These are phyloP conservation scores for Drosophila hawaiiensis DNA, from an alignment of 2,888 invertebrate species.

Conservation along the genomic window DNA sequence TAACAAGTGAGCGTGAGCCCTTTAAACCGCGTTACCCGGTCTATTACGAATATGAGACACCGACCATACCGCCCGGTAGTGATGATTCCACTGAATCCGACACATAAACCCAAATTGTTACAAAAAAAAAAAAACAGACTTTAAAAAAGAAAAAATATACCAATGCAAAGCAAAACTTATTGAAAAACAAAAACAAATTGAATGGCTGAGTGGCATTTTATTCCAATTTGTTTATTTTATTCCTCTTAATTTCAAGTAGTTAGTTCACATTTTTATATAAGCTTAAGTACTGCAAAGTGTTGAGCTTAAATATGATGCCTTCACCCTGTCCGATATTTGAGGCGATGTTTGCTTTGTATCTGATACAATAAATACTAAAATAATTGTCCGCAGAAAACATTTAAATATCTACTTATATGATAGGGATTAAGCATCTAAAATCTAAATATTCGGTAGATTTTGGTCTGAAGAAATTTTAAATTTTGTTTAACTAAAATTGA, in stretches of 20 bases:
- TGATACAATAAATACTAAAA: background rate
- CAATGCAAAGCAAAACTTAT: constrained; percentile 43
- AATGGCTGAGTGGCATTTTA: constrained; percentile 80
- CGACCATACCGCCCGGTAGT: constrained; percentile 85
- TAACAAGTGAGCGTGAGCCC: constrained; percentile 81
- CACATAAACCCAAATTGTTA: constrained; percentile 70
- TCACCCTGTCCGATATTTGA: constrained; percentile 31
- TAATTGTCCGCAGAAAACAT: constrained; percentile 17
- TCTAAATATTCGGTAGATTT: background rate
- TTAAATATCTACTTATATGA: background rate
- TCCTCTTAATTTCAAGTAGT: constrained; percentile 63
- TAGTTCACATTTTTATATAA: constrained; percentile 43
- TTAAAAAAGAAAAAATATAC: constrained; percentile 28
- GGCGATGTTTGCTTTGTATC: background rate
- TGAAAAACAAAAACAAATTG: constrained; percentile 43
- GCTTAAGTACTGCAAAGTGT: constrained; percentile 21
- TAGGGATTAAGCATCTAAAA: background rate
- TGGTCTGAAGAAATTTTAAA: background rate
- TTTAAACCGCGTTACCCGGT: constrained; percentile 85
- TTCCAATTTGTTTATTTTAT: constrained; percentile 57
- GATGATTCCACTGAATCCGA: constrained; percentile 83
- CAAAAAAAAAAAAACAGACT: constrained; percentile 17
- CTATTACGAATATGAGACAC: constrained; percentile 84
- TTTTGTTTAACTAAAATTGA: background rate
- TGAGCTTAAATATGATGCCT: constrained; percentile 9